phyloP scores from a whole-genome alignment of 2,797 vertebrate species.

The Smutsia gigantea region DNA sequence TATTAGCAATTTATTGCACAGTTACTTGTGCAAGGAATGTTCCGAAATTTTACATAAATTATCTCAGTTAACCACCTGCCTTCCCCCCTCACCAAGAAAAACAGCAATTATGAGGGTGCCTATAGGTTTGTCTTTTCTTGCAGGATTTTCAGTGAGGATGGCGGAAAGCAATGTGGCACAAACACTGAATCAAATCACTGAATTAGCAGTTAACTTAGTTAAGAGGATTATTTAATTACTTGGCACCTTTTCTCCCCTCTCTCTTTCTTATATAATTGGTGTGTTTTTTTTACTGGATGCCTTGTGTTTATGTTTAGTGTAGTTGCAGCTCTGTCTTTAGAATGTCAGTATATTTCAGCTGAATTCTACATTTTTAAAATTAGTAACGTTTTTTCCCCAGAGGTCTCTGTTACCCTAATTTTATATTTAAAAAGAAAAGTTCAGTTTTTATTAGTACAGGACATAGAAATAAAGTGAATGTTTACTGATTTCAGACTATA shows the following conservation, averaged over 20 bases:
- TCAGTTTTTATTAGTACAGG: background rate
- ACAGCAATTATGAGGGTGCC: background rate
- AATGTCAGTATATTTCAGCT: constrained; percentile 61
- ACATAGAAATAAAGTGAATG: background rate
- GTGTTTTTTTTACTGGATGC: background rate
- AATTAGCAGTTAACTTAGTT: constrained; percentile 40
- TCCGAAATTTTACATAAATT: background rate
- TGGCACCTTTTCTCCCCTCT: background rate
- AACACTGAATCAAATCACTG: background rate
- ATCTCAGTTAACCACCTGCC: background rate
- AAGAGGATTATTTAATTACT: constrained; percentile 54
- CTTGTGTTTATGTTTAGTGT: constrained; percentile 16
- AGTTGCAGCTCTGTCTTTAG: constrained; percentile 48
- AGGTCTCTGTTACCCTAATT: background rate
- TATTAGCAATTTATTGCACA: background rate
- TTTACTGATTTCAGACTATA: background rate
- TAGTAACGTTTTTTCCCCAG: constrained; percentile 27
- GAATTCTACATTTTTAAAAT: constrained; percentile 58
- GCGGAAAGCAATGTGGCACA: background rate
- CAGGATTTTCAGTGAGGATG: background rate
- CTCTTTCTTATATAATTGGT: constrained; percentile 23
- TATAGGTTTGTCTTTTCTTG: background rate
- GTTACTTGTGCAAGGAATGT: background rate
- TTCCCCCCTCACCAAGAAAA: background rate
- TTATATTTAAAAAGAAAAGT: background rate